Conservation (phyloP, 2,888 invertebrate genomes). For the Cosmia trapezina region DNA sequence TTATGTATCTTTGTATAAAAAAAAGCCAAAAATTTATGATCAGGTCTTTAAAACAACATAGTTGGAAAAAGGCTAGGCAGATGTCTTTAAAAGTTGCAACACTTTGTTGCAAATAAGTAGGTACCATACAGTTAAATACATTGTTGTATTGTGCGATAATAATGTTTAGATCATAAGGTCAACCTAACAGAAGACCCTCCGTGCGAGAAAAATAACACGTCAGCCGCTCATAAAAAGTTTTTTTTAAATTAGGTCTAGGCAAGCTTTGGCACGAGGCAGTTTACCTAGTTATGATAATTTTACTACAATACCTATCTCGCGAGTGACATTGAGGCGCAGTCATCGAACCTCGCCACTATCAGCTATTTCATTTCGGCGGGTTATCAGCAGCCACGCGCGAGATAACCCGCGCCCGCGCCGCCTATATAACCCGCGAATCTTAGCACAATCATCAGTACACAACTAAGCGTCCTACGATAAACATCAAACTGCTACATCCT, state of each 20-base stretch:
- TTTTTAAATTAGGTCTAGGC: conserved; percentile 14
- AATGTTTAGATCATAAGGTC: conserved; percentile 6
- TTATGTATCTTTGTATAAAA: background rate
- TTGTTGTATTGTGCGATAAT: conserved; percentile 5
- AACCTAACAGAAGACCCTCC: background rate
- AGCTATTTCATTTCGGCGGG: conserved; percentile 77
- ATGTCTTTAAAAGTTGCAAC: background rate
- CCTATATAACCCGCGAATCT: conserved; percentile 81
- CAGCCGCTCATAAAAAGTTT: background rate
- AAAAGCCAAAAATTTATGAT: no score
- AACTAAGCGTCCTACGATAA: conserved; percentile 75
- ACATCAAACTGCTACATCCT: conserved; percentile 60
- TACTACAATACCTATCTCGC: conserved; percentile 79
- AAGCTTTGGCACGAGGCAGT: conserved; percentile 52
- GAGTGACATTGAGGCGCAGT: conserved; percentile 87
- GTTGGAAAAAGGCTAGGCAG: background rate
- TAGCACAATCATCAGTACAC: conserved; percentile 78
- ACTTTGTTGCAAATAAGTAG: background rate
- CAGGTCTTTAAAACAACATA: no score
- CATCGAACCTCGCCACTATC: conserved; percentile 82
- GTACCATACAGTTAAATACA: background rate
- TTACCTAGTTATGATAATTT: conserved; percentile 82
- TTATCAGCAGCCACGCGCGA: conserved; percentile 88
- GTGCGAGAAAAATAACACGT: background rate
- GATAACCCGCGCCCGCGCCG: conserved; percentile 83